Conservation (phyloP, 2,113 vertebrate species). For the Poeciliopsis prolifica region DNA sequence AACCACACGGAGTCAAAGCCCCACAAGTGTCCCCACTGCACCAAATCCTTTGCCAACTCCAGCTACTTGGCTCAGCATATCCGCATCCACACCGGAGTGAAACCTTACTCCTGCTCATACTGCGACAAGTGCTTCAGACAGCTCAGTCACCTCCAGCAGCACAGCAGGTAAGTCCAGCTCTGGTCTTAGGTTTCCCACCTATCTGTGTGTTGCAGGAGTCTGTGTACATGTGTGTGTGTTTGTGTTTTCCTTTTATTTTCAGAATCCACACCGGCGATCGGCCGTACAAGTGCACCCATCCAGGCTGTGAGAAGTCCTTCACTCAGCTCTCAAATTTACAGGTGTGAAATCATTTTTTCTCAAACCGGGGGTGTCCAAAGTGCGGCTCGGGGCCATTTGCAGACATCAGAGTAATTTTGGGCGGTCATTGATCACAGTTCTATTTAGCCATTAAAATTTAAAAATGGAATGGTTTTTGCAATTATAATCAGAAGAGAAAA, state of each 20-base stretch:
- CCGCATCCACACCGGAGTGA: constrained; percentile 97
- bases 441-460: too few species aligned
- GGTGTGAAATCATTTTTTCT: constrained; percentile 76
- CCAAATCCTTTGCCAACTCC: constrained; percentile 98
- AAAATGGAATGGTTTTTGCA: too few species aligned
- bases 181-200: constrained; percentile 45
- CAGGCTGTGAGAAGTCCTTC: constrained; percentile 97
- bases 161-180: constrained; percentile 88
- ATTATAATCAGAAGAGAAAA: too few species aligned
- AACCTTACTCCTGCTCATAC: constrained; percentile 94
- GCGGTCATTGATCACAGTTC: too few species aligned
- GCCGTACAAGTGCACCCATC: constrained; percentile 94
- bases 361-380: not conserved
- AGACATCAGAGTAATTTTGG: too few species aligned
- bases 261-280: constrained; percentile 98
- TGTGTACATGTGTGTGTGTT: constrained; percentile 36
- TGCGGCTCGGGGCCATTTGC: too few species aligned
- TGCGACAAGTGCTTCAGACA: constrained; percentile 97
- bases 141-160: constrained; percentile 97
- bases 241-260: constrained; percentile 57
- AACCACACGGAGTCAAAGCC: constrained; percentile 99
- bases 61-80: constrained; percentile 98
- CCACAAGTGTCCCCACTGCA: constrained; percentile 98
- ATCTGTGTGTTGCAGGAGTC: constrained; percentile 6
- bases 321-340: constrained; percentile 98